These are phyloP conservation scores for Musca vetustissima DNA, from an alignment of 1,140 invertebrate species.

Conservation along the genomic window DNA sequence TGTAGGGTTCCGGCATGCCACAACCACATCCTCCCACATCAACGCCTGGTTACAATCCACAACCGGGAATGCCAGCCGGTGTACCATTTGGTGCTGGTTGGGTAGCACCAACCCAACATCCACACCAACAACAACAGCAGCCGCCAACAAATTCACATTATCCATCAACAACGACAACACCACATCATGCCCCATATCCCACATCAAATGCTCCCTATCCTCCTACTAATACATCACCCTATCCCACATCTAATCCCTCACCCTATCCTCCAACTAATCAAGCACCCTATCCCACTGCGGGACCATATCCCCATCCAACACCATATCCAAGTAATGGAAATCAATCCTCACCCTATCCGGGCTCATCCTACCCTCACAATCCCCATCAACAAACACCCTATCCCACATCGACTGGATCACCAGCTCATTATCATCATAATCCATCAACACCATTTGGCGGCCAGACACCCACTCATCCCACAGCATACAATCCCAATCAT, in stretches of 20 bases:
- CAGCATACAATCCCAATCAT: slow-evolving; percentile 35
- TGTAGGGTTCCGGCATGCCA: slow-evolving; percentile 54
- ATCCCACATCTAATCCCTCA: slow-evolving; percentile 30
- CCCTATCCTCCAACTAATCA: slow-evolving; percentile 28
- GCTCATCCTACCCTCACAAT: slow-evolving; percentile 30
- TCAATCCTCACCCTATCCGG: slow-evolving; percentile 31
- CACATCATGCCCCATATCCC: too few relatives aligned
- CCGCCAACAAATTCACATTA: slow-evolving; percentile 23
- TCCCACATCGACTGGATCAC: slow-evolving; percentile 22
- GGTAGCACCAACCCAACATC: slow-evolving; percentile 43
- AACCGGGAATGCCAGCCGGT: slow-evolving; percentile 32
- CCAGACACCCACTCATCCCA: slow-evolving; percentile 31
- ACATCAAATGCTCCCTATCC: slow-evolving; percentile 23
- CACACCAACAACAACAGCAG: slow-evolving; percentile 19
- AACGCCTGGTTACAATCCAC: slow-evolving; percentile 30
- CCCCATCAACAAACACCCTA: slow-evolving; percentile 32
- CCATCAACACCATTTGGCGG: slow-evolving; percentile 29
- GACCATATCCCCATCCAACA: slow-evolving; percentile 30
- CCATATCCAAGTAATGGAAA: slow-evolving; percentile 10
- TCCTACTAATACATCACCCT: slow-evolving; percentile 29
- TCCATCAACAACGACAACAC: too few relatives aligned
- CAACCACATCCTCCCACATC: slow-evolving; percentile 34
- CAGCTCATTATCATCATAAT: slow-evolving; percentile 17
- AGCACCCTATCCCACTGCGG: slow-evolving; percentile 25
- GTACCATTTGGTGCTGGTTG: slow-evolving; percentile 50